Conservation (phyloP, 2,113 vertebrate species). For the Sorex fumeus region DNA sequence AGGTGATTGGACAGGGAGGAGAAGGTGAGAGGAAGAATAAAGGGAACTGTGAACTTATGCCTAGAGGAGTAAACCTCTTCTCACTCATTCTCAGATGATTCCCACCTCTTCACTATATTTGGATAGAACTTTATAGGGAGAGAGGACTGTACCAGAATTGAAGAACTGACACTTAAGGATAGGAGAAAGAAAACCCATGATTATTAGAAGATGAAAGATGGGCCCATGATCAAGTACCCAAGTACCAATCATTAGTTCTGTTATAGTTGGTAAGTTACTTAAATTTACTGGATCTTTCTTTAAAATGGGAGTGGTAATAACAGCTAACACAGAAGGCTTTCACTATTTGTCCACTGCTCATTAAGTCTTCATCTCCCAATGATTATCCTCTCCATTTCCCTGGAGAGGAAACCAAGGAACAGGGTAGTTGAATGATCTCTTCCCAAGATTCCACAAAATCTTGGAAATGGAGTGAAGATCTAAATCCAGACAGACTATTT, state of each 20-base stretch:
- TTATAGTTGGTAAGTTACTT: not conserved
- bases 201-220: not conserved
- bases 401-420: constrained; percentile 32
- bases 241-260: not conserved
- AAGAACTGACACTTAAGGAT: not conserved
- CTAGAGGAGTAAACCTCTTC: not conserved
- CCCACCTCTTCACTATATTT: not conserved
- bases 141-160: not conserved
- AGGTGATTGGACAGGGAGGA: not conserved
- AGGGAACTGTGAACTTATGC: not conserved
- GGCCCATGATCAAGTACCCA: not conserved
- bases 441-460: not conserved
- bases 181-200: not conserved
- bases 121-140: not conserved
- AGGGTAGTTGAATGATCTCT: not conserved
- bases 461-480: not conserved
- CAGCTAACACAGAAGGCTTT: not conserved
- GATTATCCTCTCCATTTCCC: not conserved
- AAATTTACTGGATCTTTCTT: not conserved
- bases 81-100: not conserved
- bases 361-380: not conserved
- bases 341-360: not conserved
- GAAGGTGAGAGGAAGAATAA: not conserved
- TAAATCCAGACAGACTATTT: not conserved
- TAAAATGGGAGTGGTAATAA: not conserved